Evolutionary conservation across 2,797 vertebrate species (phyloP).

Genomic region (Malacoctenus gilli): DNA sequence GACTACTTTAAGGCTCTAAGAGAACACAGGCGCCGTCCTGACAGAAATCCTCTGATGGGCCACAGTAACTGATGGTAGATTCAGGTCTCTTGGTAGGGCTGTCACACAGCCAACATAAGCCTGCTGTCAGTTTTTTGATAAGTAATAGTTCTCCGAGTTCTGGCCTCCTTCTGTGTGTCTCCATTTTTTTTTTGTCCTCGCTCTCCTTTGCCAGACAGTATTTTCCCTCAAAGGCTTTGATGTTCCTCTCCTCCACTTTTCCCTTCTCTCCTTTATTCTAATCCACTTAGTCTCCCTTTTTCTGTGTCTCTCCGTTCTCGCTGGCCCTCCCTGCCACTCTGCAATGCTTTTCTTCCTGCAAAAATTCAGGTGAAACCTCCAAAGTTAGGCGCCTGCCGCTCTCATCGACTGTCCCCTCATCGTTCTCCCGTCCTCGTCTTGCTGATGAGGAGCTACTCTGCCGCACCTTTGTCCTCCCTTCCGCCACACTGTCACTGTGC

Average conservation of each 20-base stretch:
- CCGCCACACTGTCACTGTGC: constrained; percentile 1
- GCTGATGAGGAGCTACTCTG: constrained; percentile 53
- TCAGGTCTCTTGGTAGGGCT: constrained; percentile 49
- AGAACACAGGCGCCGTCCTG: constrained; percentile 4
- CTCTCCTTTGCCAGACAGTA: constrained; percentile 38
- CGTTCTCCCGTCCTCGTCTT: constrained; percentile 17
- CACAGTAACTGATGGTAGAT: constrained; percentile 41
- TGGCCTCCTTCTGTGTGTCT: constrained; percentile 28
- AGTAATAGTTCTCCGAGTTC: constrained; percentile 59
- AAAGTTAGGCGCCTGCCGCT: constrained; percentile 30
- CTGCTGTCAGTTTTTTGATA: constrained; percentile 66
- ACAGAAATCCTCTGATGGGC: constrained; percentile 31
- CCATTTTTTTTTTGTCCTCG: constrained; percentile 22
- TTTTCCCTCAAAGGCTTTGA: constrained; percentile 65
- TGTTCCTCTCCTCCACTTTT: constrained; percentile 61
- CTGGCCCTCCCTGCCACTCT: constrained; percentile 37
- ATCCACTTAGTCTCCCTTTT: constrained; percentile 67
- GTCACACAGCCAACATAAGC: constrained; percentile 58
- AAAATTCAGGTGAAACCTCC: constrained; percentile 54
- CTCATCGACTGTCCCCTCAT: constrained; percentile 16
- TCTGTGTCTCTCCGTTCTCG: constrained; percentile 48
- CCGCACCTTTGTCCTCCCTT: constrained; percentile 30
- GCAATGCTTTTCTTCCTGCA: constrained; percentile 33
- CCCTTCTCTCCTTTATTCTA: constrained; percentile 64
- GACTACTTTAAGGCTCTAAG: constrained; percentile 12